phyloP scores from a whole-genome alignment of 2,888 invertebrate species.

The Leptinotarsa rubiginosa region DNA sequence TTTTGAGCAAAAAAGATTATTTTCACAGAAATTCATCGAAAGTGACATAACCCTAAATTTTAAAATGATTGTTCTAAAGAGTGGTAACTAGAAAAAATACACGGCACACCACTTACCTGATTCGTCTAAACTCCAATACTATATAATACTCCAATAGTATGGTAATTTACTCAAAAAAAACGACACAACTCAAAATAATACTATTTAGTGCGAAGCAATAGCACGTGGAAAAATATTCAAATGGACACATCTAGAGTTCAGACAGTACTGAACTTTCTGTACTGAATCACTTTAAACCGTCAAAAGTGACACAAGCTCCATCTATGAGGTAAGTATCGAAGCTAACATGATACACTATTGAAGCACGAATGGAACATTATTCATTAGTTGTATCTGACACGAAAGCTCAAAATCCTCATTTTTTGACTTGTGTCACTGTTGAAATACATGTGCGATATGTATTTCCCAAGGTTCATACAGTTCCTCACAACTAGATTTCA shows the following conservation, averaged over 20 bases:
- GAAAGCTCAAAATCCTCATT: slow-evolving; percentile 8
- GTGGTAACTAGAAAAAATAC: slow-evolving; percentile 8
- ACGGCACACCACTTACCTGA: slow-evolving; percentile 4
- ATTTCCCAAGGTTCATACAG: too few relatives aligned
- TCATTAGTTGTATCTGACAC: slow-evolving; percentile 2
- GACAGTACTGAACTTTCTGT: slow-evolving; percentile 1
- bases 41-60: slow-evolving; percentile 3
- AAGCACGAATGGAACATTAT: slow-evolving; percentile 1
- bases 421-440: slow-evolving; percentile 7
- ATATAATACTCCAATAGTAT: slow-evolving; percentile 3
- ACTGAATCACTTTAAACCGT: slow-evolving; percentile 1
- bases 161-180: slow-evolving; percentile 2
- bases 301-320: slow-evolving; percentile 12
- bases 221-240: slow-evolving; percentile 3
- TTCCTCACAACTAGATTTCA: too few relatives aligned
- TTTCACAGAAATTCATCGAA: background rate
- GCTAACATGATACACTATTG: slow-evolving; percentile 10
- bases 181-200: slow-evolving; percentile 6
- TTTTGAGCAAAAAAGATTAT: background rate
- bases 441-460: slow-evolving; percentile 4
- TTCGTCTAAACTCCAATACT: background rate
- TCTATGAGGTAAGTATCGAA: slow-evolving; percentile 10
- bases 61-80: slow-evolving; percentile 3
- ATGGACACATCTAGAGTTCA: slow-evolving; percentile 2
- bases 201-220: background rate